Base-by-base conservation (phyloP, 1,140 invertebrate genomes). In the Streblospio benedicti region DNA sequence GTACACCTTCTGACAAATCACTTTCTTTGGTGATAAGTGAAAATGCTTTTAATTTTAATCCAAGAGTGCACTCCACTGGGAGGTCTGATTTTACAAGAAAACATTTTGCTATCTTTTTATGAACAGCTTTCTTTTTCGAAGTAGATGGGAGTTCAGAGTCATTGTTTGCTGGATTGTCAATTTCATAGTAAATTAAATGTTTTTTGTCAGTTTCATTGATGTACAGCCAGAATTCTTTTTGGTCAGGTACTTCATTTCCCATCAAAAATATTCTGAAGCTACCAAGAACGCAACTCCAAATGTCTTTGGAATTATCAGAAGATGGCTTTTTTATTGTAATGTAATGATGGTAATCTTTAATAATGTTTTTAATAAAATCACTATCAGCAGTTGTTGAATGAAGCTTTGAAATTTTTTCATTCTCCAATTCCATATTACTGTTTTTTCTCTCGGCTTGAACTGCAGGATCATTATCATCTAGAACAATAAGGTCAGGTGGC, bases 121-220 rank as follows among this genome's bases (percentile, higher is more conserved):
- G 14, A 16, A 23, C 18, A 0, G 14, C 55, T 44, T 45, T 59
- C 38, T 64, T 35, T 28, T 65, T 58, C 6, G 55, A 49, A 45
- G 67, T 59, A 35, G 53, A 59, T 25, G 32, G n/a, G 1, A 20
- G 32, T 28, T 33, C 35, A 44, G 61, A 57, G 20, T 69, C 65
- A 16, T 64, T 52, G 25, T 58, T 61, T 23, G 65, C 65, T n/a
- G n/a, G n/a, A n/a, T n/a, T n/a, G n/a, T n/a, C n/a, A n/a, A n/a
- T n/a, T n/a, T n/a, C n/a, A n/a, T n/a, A n/a, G 45, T 62, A 71
- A 73, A 57, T 76, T 78, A 16, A 79, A 30, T 49, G 76, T 69
- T 61, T 67, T 71, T 27, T 61, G 49, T 30, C 64, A 5, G 28
- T 50, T n/a, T 67, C 50, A 63, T 67, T 68, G 2, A 78, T 65